Percentiles rank a stretch among this genome's conserved stretches.
Evolutionary conservation across 2,888 invertebrate genomes (phyloP).

Genomic region (Orthosia incerta): DNA sequence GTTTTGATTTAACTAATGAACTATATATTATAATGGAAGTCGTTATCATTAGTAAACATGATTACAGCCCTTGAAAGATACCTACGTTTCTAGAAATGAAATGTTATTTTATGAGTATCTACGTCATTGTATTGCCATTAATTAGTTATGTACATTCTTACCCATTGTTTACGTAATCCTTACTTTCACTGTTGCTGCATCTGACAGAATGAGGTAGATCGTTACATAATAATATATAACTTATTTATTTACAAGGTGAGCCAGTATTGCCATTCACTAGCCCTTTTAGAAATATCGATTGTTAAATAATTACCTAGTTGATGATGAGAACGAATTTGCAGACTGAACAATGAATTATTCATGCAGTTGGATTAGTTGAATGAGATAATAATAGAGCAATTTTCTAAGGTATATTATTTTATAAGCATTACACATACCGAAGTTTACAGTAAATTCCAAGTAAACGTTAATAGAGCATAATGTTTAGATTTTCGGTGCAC

Average conservation of each 20-base stretch:
- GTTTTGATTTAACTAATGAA: conserved; percentile 18
- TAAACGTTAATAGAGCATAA: conserved; percentile 17
- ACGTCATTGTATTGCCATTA: conserved; percentile 13
- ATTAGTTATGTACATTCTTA: conserved; percentile 7
- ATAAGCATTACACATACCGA: not conserved
- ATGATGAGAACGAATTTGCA: not conserved
- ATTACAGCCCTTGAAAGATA: conserved; percentile 45
- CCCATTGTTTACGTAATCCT: conserved; percentile 12
- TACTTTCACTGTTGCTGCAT: conserved; percentile 27
- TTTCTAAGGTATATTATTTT: not conserved
- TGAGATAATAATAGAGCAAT: conserved; percentile 6
- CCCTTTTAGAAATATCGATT: conserved; percentile 1
- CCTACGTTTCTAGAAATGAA: conserved; percentile 24
- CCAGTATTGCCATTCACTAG: not conserved
- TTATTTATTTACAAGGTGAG: conserved; percentile 1
- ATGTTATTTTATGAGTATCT: conserved; percentile 18
- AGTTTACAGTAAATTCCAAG: conserved; percentile 13
- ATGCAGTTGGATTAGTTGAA: not conserved
- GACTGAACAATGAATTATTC: conserved; percentile 5
- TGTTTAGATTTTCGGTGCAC: conserved; percentile 24
- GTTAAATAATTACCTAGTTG: not conserved
- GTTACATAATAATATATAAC: not conserved
- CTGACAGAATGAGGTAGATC: conserved; percentile 16
- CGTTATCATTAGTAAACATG: conserved; percentile 46
- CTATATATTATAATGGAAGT: conserved; percentile 11